Conservation (phyloP, 2,113 vertebrate species). For the Melanotaenia duboulayi region DNA sequence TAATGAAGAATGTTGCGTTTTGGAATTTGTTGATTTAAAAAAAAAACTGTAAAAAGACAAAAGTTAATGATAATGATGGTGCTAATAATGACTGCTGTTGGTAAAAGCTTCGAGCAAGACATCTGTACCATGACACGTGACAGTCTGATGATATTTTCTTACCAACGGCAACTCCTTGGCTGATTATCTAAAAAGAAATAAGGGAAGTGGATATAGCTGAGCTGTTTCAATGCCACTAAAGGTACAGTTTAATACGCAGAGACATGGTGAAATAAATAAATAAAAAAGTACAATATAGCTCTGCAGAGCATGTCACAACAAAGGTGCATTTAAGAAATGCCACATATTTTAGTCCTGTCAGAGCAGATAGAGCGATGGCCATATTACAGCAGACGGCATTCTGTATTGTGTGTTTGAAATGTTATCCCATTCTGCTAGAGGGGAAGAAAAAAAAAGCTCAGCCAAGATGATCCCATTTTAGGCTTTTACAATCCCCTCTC, state of each 20-base stretch:
- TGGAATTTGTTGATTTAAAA: slow-evolving; percentile 57
- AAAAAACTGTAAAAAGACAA: slow-evolving; percentile 7
- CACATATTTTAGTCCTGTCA: slow-evolving; percentile 49
- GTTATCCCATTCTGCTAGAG: slow-evolving; percentile 66
- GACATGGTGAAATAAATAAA: not conserved
- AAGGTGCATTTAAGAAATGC: slow-evolving; percentile 36
- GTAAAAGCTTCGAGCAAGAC: slow-evolving; percentile 33
- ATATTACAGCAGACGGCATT: slow-evolving; percentile 57
- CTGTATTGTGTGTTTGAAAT: slow-evolving; percentile 65
- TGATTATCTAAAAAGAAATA: not conserved
- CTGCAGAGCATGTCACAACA: slow-evolving; percentile 7
- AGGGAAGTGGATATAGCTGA: not conserved
- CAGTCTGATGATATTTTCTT: slow-evolving; percentile 4
- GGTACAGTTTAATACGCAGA: not conserved
- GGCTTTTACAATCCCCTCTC: slow-evolving; percentile 70
- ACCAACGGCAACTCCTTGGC: slow-evolving; percentile 5
- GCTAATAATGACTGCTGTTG: slow-evolving; percentile 45
- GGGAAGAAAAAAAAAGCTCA: slow-evolving; percentile 44
- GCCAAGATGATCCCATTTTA: slow-evolving; percentile 76
- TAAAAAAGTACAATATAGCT: slow-evolving; percentile 6
- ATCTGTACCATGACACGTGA: slow-evolving; percentile 34
- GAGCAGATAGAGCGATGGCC: slow-evolving; percentile 49
- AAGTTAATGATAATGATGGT: slow-evolving; percentile 57
- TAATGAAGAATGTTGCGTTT: slow-evolving; percentile 56
- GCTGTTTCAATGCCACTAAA: not conserved